Evolutionary conservation across 2,113 vertebrate species (phyloP).

Genomic region (Anthoscopus minutus): DNA sequence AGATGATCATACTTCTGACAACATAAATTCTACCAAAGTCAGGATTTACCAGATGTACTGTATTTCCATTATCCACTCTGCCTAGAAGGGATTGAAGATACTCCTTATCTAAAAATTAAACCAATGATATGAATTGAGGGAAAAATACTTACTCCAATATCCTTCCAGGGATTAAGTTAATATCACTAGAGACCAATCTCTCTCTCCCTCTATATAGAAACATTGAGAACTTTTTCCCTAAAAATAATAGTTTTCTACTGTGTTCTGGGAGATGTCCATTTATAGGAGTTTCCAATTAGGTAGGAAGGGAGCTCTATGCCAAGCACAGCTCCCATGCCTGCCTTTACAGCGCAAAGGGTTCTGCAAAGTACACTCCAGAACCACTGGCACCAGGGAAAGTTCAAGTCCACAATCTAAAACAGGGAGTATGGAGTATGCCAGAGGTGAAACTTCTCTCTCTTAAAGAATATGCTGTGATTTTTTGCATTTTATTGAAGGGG

Average conservation of each 20-base stretch:
- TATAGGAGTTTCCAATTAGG: background rate
- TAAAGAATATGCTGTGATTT: background rate
- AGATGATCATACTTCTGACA: background rate
- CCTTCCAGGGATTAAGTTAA: background rate
- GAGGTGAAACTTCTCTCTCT: background rate
- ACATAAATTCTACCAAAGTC: background rate
- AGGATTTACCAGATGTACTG: background rate
- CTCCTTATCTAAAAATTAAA: background rate
- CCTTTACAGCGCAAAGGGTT: background rate
- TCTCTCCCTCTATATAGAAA: rapidly evolving
- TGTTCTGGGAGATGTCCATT: background rate
- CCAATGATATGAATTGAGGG: background rate
- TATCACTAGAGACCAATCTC: rapidly evolving
- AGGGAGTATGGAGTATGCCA: background rate
- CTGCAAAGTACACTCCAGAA: background rate
- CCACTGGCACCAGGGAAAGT: background rate
- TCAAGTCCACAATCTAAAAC: background rate
- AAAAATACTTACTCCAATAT: background rate
- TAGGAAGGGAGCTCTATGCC: background rate
- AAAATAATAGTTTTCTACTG: background rate
- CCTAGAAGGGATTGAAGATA: background rate
- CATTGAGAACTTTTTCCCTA: background rate
- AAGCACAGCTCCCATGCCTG: rapidly evolving
- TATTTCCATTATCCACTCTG: background rate
- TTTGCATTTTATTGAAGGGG: background rate